Conservation (phyloP, 2,113 vertebrate genomes). For the Pica pica region DNA sequence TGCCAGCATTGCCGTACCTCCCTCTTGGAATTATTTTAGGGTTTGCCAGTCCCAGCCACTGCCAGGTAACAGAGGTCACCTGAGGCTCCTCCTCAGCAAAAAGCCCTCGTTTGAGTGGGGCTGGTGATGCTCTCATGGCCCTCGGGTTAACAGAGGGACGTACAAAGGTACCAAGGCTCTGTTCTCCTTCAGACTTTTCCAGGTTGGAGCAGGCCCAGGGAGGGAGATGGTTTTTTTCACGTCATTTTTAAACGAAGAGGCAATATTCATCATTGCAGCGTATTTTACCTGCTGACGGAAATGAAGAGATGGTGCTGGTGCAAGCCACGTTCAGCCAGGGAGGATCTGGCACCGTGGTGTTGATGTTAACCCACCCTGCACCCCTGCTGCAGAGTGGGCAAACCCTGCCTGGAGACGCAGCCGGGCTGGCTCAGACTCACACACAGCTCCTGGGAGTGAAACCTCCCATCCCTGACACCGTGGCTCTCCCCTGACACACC, state of each 20-base stretch:
- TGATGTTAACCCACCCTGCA: accelerated
- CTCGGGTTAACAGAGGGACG: not conserved
- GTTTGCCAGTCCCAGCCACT: not conserved
- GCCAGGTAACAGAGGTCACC: not conserved
- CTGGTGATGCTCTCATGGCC: not conserved
- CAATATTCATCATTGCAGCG: not conserved
- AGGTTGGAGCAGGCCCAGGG: not conserved
- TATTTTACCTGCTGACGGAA: not conserved
- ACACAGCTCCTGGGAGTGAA: not conserved
- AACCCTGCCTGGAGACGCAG: not conserved
- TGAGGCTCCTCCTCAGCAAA: not conserved
- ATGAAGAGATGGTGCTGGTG: not conserved
- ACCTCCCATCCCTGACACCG: not conserved
- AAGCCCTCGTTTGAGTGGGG: not conserved
- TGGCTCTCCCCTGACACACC: not conserved
- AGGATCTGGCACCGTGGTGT: not conserved
- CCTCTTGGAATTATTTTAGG: accelerated
- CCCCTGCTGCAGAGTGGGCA: not conserved
- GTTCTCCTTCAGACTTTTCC: not conserved
- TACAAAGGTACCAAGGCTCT: not conserved
- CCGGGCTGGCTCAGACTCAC: not conserved
- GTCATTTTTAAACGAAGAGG: not conserved
- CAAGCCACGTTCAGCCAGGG: not conserved
- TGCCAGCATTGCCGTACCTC: not conserved
- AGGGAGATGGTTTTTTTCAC: not conserved